phyloP scores from a whole-genome alignment of 2,113 vertebrate species.

The Solea solea region DNA sequence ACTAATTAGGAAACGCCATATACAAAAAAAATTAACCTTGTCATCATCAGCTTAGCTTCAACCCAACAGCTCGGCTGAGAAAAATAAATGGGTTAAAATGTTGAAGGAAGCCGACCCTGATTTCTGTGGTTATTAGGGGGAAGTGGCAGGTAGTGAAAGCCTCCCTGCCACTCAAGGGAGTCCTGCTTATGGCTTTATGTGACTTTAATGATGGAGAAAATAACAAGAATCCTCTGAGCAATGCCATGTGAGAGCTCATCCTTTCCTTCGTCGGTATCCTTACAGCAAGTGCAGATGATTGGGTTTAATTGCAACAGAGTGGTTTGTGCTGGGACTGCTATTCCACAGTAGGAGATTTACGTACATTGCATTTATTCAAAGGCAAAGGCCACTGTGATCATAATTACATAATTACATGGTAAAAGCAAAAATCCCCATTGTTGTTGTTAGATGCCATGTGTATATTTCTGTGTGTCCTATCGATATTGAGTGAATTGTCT shows the following conservation, averaged over 20 bases:
- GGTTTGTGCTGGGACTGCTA: slow-evolving; percentile 1
- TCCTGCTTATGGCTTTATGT: slow-evolving; percentile 40
- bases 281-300: background rate
- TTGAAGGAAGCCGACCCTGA: slow-evolving; percentile 1
- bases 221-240: slow-evolving; percentile 20
- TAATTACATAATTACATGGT: background rate
- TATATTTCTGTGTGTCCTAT: background rate
- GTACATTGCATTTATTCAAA: slow-evolving; percentile 19
- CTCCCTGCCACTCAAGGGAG: slow-evolving; percentile 15
- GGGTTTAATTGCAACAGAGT: slow-evolving; percentile 19
- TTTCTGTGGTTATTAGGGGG: slow-evolving; percentile 38
- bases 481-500: background rate
- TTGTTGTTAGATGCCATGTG: background rate
- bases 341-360: slow-evolving; percentile 20
- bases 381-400: slow-evolving; percentile 2
- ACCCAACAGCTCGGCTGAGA: slow-evolving; percentile 8
- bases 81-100: slow-evolving; percentile 1
- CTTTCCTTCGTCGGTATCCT: slow-evolving; percentile 26
- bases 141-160: slow-evolving; percentile 24
- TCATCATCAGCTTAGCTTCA: slow-evolving; percentile 8
- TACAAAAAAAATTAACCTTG: background rate
- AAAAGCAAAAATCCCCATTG: background rate
- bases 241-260: background rate
- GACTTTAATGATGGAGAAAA: slow-evolving; percentile 50
- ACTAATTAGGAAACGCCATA: background rate